Evolutionary conservation across 2,113 vertebrate species (phyloP).

Genomic region (Indicator maculatus): DNA sequence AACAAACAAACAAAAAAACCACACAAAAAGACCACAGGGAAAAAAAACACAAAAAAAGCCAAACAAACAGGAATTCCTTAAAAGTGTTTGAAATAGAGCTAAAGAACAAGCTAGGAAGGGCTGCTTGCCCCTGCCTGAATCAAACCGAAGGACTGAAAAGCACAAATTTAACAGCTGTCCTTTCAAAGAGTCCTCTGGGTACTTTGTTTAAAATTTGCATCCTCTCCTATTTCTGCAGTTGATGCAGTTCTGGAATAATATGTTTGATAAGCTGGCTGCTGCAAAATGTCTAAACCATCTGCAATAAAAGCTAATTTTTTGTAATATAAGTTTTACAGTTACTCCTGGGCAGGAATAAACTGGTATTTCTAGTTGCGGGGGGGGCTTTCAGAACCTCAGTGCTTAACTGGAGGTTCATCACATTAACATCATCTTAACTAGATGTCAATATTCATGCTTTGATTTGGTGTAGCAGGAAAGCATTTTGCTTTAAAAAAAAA

Average conservation of each 20-base stretch:
- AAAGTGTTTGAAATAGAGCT: background rate
- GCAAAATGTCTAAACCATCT: background rate
- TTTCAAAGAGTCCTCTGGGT: background rate
- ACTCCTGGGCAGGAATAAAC: background rate
- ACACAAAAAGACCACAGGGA: too few relatives aligned
- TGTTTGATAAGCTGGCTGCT: background rate
- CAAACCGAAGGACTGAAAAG: background rate
- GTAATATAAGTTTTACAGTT: background rate
- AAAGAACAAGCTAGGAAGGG: background rate
- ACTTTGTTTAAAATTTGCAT: background rate
- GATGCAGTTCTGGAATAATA: background rate
- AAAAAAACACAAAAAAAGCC: too few relatives aligned
- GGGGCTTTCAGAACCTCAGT: background rate
- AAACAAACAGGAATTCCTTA: background rate
- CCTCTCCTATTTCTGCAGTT: slow-evolving; percentile 12
- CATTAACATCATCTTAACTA: background rate
- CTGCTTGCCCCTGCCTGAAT: background rate
- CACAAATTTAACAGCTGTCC: background rate
- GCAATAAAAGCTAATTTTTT: background rate
- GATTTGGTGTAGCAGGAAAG: background rate
- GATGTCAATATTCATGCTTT: slow-evolving; percentile 9
- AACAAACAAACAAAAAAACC: too few relatives aligned
- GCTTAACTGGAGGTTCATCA: background rate
- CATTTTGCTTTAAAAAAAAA: background rate
- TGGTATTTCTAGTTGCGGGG: background rate